Evolutionary conservation across 2,888 invertebrate genomes (phyloP), one percentile per base, ranked within the genome.

Genomic region (Agonopterix alstromeriana): DNA sequence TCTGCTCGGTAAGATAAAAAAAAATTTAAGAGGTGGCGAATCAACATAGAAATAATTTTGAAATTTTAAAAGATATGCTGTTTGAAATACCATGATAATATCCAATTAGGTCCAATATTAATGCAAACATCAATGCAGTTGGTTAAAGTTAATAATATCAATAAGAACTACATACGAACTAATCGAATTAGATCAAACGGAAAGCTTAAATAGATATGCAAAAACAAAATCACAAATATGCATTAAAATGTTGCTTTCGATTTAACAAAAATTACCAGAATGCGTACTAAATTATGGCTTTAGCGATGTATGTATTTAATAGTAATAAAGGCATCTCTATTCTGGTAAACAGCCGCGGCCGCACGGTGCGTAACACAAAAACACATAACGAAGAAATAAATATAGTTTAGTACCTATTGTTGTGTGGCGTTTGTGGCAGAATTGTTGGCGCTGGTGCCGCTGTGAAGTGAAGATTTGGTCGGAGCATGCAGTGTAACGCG

Each of bases 401-500:
- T 70, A 81, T 80, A 77, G 77, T 82, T 79, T 75, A 81, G 87
- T 90, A 89, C 89, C 89, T 89, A 89, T 88, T 89, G 80, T 73
- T 89, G 87, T 74, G 89, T 85, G 86, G 76, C 82, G 87, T 86
- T 85, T 83, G 86, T 80, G 81, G 87, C 81, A 76, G 89, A 77
- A 80, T 83, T 86, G 85, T 82, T 85, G 82, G 82, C 87, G 83
- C 86, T 82, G 87, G 87, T 79, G 89, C 87, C 88, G 88, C 88
- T 83, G 89, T 83, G 83, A 76, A 78, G 86, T 83, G 87, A 67
- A 79, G 87, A 79, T 87, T 86, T 86, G 90, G 90, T 90, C 91
- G 94, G 94, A 92, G 94, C 95, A 94, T 94, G 94, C 93, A 94
- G 94, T 92, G 94, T 94, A 92, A 94, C 93, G 92, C 94, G 94